Evolutionary conservation across 2,113 vertebrate genomes (phyloP), one percentile per base, ranked within the genome.

Genomic region (Perognathus longimembris): DNA sequence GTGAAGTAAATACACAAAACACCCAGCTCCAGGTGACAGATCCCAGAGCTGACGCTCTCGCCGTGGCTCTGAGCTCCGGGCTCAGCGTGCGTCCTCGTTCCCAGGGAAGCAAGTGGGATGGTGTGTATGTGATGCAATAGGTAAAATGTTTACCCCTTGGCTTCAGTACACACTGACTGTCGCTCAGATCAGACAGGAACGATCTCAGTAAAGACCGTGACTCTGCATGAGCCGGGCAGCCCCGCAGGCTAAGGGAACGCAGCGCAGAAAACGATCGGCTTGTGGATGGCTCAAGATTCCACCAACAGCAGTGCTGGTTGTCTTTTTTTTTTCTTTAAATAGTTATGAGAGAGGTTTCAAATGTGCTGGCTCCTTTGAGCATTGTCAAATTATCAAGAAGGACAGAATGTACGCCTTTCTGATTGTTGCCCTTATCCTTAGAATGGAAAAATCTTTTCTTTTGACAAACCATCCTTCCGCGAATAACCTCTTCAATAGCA

Each of bases 401-500:
- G 94, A 64, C 82, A 90, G 24, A 85, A 90, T 64, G 34, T 61
- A 85, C 83, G 87, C 83, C 88, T 92, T 85, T 69, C 84, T 85
- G 59, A 89, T 76, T n/a, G 54, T 28, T 75, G 83, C 88, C 96
- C 93, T 92, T 94, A 74, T 93, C 95, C 94, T 77, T 20, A 34
- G 76, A 87, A 88, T 87, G 78, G 90, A 93, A 78, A 94, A 90
- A 76, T 64, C 95, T 93, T 91, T 94, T 82, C 92, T 89, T 91
- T 79, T 92, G 95, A 96, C 92, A 95, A 94, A 94, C 94, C 87
- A 45, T 93, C 94, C 69, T 94, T 96, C 88, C 85, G 57, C 14
- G 95, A 89, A 82, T 95, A 94, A 95, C 94, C 95, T 89, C 95
- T 95, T 96, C 95, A 94, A 94, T 92, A 94, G 95, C 96, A 83